Percentiles rank a stretch among this genome's conserved stretches.
Conservation (phyloP, 2,113 vertebrate species). For the Motacilla alba region DNA sequence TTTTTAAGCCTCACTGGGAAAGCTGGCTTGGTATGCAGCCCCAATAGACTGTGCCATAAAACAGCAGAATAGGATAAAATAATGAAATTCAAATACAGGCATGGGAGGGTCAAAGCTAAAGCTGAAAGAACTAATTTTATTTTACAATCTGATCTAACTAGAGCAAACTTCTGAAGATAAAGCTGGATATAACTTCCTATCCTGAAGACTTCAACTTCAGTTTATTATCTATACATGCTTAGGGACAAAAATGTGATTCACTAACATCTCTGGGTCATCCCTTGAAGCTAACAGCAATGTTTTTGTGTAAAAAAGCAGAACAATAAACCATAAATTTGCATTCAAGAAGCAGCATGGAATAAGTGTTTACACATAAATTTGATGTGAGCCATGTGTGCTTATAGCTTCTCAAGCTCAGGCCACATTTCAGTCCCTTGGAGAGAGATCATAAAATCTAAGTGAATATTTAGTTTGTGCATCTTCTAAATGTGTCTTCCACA, state of each 20-base stretch:
- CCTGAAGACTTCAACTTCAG: background rate
- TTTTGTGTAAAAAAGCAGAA: background rate
- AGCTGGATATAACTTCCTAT: background rate
- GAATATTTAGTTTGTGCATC: background rate
- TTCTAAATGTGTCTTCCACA: background rate
- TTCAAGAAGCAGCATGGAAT: background rate
- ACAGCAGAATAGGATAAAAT: background rate
- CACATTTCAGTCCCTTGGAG: background rate
- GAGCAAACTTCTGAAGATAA: background rate
- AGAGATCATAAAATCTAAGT: slow-evolving; percentile 1
- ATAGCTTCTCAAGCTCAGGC: background rate
- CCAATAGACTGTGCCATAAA: background rate
- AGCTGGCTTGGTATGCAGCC: background rate
- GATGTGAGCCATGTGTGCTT: background rate
- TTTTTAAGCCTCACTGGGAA: background rate
- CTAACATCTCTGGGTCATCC: background rate
- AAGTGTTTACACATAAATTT: slow-evolving; percentile 37
- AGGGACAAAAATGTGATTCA: background rate
- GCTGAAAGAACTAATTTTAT: background rate
- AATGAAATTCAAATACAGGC: background rate
- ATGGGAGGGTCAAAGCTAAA: background rate
- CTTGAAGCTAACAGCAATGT: background rate
- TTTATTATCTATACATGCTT: background rate
- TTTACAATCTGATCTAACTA: background rate
- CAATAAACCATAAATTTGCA: slow-evolving; percentile 11